These are phyloP conservation scores for Nebria brevicollis DNA, from an alignment of 2,888 invertebrate genomes.

Conservation along the genomic window DNA sequence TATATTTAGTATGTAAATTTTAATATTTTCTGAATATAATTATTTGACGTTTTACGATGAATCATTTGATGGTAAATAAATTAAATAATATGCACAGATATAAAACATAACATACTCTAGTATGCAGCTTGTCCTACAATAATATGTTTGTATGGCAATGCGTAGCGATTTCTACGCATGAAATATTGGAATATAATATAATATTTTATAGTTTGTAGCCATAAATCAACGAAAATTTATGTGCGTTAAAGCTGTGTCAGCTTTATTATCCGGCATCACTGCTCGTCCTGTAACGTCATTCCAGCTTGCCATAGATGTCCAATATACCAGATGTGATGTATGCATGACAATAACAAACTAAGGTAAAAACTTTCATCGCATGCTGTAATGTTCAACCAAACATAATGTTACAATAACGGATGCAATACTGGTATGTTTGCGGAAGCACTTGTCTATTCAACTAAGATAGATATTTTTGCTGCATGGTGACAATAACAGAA, in stretches of 20 bases:
- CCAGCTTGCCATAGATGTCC: neutral
- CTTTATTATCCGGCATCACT: slow-evolving; percentile 25
- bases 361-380: slow-evolving; percentile 27
- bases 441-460: slow-evolving; percentile 31
- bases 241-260: slow-evolving; percentile 38
- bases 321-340: slow-evolving; percentile 27
- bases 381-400: neutral
- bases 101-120: neutral
- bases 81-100: neutral
- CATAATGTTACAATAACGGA: slow-evolving; percentile 33
- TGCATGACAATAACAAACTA: slow-evolving; percentile 40
- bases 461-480: neutral
- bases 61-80: neutral
- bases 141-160: neutral
- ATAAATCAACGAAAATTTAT: slow-evolving; percentile 42
- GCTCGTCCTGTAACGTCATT: neutral
- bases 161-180: slow-evolving; percentile 30
- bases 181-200: slow-evolving; percentile 46
- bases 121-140: neutral
- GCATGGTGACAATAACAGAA: neutral
- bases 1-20: too few species aligned
- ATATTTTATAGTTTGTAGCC: slow-evolving; percentile 43
- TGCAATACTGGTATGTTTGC: slow-evolving; percentile 25
- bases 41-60: too few species aligned
- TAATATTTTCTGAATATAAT: too few species aligned